Evolutionary conservation across 2,797 vertebrate genomes (phyloP), one percentile per base, ranked within the genome.

Genomic region (Megalops cyprinoides): DNA sequence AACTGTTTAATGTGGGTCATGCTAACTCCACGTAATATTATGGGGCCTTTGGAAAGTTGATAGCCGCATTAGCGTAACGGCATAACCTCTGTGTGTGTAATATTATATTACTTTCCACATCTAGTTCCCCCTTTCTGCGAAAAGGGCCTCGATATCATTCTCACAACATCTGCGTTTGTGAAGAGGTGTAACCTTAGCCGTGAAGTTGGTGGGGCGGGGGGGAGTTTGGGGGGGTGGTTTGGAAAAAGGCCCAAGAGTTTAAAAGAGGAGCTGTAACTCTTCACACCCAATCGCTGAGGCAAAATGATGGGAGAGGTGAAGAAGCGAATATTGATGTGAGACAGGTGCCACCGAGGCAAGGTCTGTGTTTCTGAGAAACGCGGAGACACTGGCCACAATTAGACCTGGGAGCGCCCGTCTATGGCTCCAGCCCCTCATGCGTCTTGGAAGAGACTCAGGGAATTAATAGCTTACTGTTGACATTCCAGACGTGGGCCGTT

Each of bases 401-500:
- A 87, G 86, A 78, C 80, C 81, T 73, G 44, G 75, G 75, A 48
- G 76, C 10, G 60, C 60, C 84, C 44, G 79, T 80, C 78, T 82
- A 53, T 74, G 62, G 65, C 81, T 25, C 77, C 83, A 84, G 74
- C 81, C 79, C 74, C 25, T 37, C 48, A 74, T 79, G 71, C 53
- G 60, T 82, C 81, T 80, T 85, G 83, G 75, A 84, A 81, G 53
- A 55, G 53, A 73, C 76, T 85, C 77, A 53, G 77, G 87, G 81
- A 84, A 84, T 88, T 83, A 84, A 85, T 84, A 87, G 85, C 85
- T 85, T 87, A 83, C 83, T 83, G 83, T 86, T 78, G 80, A 82
- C 83, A 85, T 79, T 83, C 82, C 74, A 87, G 82, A 77, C 71
- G 55, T 56, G 74, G 83, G 60, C 76, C 84, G 83, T 84, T 88